These are phyloP conservation scores for Pipa parva DNA, from an alignment of 2,113 vertebrate species.

Conservation along the genomic window DNA sequence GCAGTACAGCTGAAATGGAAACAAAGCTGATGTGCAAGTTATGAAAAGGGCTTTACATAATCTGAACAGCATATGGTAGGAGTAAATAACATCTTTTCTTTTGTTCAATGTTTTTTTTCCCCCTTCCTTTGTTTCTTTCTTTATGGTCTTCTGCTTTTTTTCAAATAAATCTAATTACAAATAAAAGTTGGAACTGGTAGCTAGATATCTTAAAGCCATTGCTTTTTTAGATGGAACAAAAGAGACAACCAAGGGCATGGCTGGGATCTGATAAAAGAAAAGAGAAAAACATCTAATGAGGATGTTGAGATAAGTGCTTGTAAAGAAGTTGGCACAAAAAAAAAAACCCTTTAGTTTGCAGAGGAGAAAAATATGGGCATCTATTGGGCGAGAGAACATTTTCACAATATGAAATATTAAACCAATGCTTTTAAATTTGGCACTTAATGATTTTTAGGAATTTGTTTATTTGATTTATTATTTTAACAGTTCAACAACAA, in stretches of 20 bases:
- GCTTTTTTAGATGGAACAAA: slow-evolving; percentile 76
- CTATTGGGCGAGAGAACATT: slow-evolving; percentile 70
- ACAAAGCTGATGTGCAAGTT: slow-evolving; percentile 59
- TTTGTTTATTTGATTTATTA: too few species aligned
- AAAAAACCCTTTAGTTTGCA: slow-evolving; percentile 77
- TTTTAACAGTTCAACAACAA: too few species aligned
- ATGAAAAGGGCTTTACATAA: slow-evolving; percentile 58
- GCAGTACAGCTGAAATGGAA: slow-evolving; percentile 46
- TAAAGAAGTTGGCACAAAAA: slow-evolving; percentile 74
- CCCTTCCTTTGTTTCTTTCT: slow-evolving; percentile 63
- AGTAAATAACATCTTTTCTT: slow-evolving; percentile 67
- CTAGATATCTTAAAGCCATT: slow-evolving; percentile 75
- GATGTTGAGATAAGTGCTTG: slow-evolving; percentile 75
- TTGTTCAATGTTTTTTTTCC: slow-evolving; percentile 61
- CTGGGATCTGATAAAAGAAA: slow-evolving; percentile 66
- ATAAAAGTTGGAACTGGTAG: slow-evolving; percentile 67
- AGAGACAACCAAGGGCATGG: slow-evolving; percentile 69
- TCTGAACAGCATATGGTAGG: slow-evolving; percentile 61
- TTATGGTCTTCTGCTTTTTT: slow-evolving; percentile 71
- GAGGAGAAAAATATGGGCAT: slow-evolving; percentile 75
- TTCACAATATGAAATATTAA: slow-evolving; percentile 70
- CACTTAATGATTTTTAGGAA: neutral
- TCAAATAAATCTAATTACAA: slow-evolving; percentile 79
- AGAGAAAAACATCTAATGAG: slow-evolving; percentile 80
- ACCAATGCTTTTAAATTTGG: slow-evolving; percentile 48